Evolutionary conservation across 1,140 invertebrate species (phyloP).

Genomic region (Antheraea mylitta): DNA sequence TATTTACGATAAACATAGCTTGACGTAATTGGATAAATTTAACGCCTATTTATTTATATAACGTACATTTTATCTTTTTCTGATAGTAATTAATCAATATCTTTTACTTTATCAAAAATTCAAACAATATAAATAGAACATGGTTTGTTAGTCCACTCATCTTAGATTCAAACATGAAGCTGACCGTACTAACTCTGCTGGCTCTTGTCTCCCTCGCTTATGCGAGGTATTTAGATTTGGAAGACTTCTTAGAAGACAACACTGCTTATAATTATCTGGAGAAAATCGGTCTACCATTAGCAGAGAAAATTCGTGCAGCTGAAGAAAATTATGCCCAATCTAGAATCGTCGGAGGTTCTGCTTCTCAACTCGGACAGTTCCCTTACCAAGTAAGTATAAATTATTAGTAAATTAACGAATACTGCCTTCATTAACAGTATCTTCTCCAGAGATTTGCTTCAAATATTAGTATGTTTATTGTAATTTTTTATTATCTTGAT

Average conservation of each 20-base stretch:
- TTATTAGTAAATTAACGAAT: background rate
- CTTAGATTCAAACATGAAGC: constrained; percentile 6
- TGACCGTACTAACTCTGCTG: constrained; percentile 8
- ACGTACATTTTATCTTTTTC: background rate
- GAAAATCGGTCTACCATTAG: constrained; percentile 13
- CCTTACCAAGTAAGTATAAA: constrained; percentile 16
- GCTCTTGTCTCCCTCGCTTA: constrained; percentile 12
- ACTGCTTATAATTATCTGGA: constrained; percentile 15
- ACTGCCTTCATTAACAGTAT: background rate
- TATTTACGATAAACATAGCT: background rate
- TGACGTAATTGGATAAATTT: background rate
- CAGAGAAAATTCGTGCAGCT: constrained; percentile 18
- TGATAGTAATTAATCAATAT: background rate
- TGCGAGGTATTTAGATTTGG: constrained; percentile 6
- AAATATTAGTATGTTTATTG: background rate
- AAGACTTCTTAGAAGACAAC: constrained; percentile 15
- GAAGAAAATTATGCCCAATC: constrained; percentile 11
- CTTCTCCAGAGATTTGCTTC: background rate
- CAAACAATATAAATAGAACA: constrained; percentile 1
- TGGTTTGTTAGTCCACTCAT: background rate
- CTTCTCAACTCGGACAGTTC: background rate
- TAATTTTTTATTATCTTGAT: background rate
- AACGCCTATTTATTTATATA: background rate
- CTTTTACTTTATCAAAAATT: background rate
- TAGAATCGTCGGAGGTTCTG: constrained; percentile 12